These are phyloP conservation scores for Rhizoglyphus robini DNA, from an alignment of 1,140 invertebrate species.

Conservation along the genomic window DNA sequence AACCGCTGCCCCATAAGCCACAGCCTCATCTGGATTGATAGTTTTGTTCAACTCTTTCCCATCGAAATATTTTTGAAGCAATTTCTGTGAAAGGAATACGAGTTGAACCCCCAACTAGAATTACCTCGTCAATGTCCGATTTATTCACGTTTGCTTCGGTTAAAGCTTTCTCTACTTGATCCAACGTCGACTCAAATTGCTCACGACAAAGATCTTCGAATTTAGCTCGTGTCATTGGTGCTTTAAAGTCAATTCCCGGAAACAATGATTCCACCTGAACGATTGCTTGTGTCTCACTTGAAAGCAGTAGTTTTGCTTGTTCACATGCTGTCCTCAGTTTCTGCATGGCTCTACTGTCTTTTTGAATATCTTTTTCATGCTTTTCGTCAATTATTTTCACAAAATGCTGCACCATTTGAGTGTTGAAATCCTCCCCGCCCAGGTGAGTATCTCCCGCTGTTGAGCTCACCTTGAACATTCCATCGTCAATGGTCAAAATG, in stretches of 20 bases:
- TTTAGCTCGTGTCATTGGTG: constrained; percentile 20
- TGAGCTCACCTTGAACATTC: too few species aligned
- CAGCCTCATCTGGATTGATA: constrained; percentile 37
- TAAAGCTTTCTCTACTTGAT: constrained; percentile 23
- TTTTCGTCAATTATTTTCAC: constrained; percentile 19
- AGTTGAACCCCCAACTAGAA: constrained; percentile 29
- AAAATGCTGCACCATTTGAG: constrained; percentile 16
- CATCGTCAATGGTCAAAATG: constrained; percentile 21
- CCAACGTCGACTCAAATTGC: constrained; percentile 24
- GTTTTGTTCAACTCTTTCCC: constrained; percentile 19
- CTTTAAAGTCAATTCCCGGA: constrained; percentile 28
- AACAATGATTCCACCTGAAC: constrained; percentile 6
- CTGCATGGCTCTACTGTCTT: not conserved
- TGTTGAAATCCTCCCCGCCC: constrained; percentile 28
- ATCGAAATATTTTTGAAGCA: constrained; percentile 22
- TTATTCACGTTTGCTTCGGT: constrained; percentile 24
- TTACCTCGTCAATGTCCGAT: constrained; percentile 25
- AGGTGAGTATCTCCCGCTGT: constrained; percentile 30
- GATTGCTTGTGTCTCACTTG: not conserved
- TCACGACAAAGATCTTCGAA: constrained; percentile 26
- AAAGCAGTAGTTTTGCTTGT: constrained; percentile 17
- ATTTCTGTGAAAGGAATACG: constrained; percentile 27
- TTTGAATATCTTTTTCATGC: constrained; percentile 7
- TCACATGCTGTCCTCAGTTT: constrained; percentile 12
- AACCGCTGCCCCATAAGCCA: constrained; percentile 36